These are phyloP conservation scores for Troglohyphantes excavatus DNA, from an alignment of 2,888 invertebrate species.

Conservation along the genomic window DNA sequence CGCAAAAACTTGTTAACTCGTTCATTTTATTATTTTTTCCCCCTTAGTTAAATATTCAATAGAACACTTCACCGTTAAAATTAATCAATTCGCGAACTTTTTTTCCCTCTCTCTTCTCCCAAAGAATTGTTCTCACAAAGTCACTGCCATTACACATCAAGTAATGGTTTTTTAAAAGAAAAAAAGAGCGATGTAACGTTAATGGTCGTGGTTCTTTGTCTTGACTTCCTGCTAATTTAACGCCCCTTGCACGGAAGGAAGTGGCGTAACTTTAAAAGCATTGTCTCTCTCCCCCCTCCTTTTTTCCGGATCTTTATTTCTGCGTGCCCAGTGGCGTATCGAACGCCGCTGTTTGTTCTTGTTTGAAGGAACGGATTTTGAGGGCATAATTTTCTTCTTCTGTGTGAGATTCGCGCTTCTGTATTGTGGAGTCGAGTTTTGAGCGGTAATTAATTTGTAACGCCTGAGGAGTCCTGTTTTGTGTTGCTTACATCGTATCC, in stretches of 20 bases:
- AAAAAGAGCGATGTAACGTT: slow-evolving; percentile 30
- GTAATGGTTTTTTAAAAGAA: slow-evolving; percentile 33
- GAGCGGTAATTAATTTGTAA: slow-evolving; percentile 30
- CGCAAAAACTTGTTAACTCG: too few species aligned
- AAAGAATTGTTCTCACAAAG: slow-evolving; percentile 37
- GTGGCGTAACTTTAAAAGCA: slow-evolving; percentile 54
- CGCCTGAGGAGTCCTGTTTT: slow-evolving; percentile 11
- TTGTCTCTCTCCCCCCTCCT: slow-evolving; percentile 34
- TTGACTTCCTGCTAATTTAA: slow-evolving; percentile 68
- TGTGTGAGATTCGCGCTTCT: not conserved
- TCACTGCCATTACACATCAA: slow-evolving; percentile 13
- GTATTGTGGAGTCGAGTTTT: not conserved
- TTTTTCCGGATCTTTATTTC: slow-evolving; percentile 55
- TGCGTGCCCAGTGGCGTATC: not conserved
- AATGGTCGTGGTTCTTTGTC: slow-evolving; percentile 53
- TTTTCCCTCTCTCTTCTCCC: not conserved
- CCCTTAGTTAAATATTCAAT: not conserved
- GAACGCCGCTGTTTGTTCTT: slow-evolving; percentile 28
- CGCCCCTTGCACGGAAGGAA: slow-evolving; percentile 46
- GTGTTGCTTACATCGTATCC: not conserved
- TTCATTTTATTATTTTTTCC: not conserved
- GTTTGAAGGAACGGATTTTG: not conserved
- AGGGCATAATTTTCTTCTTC: slow-evolving; percentile 29
- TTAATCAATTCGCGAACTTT: slow-evolving; percentile 37
- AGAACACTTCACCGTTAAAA: slow-evolving; percentile 16